Conservation (phyloP, 2,888 invertebrate genomes). For the Drosophila pegasa region DNA sequence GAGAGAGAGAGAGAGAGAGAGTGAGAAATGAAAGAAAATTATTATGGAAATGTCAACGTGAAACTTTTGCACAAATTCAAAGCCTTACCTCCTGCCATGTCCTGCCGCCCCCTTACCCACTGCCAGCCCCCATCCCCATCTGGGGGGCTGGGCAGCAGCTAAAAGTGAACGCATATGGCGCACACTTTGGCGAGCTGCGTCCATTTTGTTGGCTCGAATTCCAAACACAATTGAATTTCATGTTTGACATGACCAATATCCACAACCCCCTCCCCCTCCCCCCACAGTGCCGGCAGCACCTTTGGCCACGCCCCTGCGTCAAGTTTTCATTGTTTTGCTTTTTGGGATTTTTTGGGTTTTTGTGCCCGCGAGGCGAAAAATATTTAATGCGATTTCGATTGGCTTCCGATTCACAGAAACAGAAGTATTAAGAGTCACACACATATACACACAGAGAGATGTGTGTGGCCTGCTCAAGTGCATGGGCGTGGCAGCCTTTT, state of each 20-base stretch:
- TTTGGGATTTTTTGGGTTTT: constrained; percentile 40
- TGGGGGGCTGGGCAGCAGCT: not conserved
- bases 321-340: constrained; percentile 59
- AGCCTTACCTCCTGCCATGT: constrained; percentile 21
- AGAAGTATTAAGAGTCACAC: constrained; percentile 27
- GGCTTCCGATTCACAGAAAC: constrained; percentile 51
- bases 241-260: constrained; percentile 66
- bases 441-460: constrained; percentile 12
- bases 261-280: not conserved
- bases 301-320: not conserved
- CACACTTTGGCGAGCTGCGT: constrained; percentile 29
- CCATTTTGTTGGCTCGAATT: constrained; percentile 49
- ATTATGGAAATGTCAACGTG: constrained; percentile 80
- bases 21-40: constrained; percentile 62
- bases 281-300: rapidly evolving
- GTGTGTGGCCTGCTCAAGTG: constrained; percentile 34
- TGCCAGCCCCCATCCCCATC: not conserved
- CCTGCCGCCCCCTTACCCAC: not conserved
- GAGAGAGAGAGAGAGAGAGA: not conserved
- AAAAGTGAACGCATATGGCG: constrained; percentile 53
- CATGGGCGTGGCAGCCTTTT: constrained; percentile 44
- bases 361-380: constrained; percentile 46
- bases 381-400: constrained; percentile 75
- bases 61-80: constrained; percentile 72
- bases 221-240: constrained; percentile 76